These are phyloP conservation scores for Cabera pusaria DNA, from an alignment of 2,888 invertebrate genomes.

Conservation along the genomic window DNA sequence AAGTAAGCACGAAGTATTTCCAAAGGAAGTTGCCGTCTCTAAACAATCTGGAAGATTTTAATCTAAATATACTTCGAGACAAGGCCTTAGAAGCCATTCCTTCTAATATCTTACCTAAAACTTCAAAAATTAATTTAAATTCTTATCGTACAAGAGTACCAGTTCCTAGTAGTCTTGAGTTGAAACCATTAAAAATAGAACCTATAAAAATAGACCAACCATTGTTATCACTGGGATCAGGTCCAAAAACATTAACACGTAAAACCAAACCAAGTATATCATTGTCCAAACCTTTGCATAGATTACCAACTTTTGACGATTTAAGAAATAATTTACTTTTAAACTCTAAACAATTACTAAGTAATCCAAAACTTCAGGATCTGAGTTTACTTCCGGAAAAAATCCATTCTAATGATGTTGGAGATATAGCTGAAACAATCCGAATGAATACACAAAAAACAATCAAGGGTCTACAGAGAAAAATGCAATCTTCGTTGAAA, in stretches of 20 bases:
- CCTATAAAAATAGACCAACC: slow-evolving; percentile 45
- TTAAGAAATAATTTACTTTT: slow-evolving; percentile 24
- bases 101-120: slow-evolving; percentile 24
- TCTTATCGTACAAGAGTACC: slow-evolving; percentile 51
- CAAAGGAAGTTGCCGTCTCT: slow-evolving; percentile 33
- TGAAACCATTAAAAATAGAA: slow-evolving; percentile 48
- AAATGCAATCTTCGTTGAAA: slow-evolving; percentile 44
- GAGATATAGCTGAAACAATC: slow-evolving; percentile 42
- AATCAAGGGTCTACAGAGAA: slow-evolving; percentile 48
- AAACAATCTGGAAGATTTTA: slow-evolving; percentile 39
- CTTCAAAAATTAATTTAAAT: slow-evolving; percentile 44
- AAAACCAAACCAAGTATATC: slow-evolving; percentile 26
- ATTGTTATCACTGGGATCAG: slow-evolving; percentile 37
- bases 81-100: slow-evolving; percentile 23
- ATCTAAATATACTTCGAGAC: slow-evolving; percentile 46
- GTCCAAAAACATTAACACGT: slow-evolving; percentile 15
- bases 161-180: slow-evolving; percentile 43
- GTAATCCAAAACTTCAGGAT: slow-evolving; percentile 33
- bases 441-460: slow-evolving; percentile 47
- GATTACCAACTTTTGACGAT: slow-evolving; percentile 39
- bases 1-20: slow-evolving; percentile 37
- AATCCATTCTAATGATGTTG: slow-evolving; percentile 15
- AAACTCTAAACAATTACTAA: slow-evolving; percentile 33
- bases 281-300: slow-evolving; percentile 28
- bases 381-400: slow-evolving; percentile 31